Conservation (phyloP, 2,113 vertebrate genomes). For the Stegastes partitus region DNA sequence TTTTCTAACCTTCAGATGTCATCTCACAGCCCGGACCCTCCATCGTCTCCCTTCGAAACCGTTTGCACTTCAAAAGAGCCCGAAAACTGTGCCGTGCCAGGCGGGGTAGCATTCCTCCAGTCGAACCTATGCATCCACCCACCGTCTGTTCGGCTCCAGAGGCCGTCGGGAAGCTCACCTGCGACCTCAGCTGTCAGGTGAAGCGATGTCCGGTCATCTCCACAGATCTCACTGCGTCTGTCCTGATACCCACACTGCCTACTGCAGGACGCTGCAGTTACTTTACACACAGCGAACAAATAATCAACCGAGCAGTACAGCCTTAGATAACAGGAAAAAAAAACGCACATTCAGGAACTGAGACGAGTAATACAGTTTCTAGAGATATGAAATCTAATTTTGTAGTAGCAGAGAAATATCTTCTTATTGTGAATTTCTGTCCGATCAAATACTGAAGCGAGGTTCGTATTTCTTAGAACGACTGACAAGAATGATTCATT, state of each 20-base stretch:
- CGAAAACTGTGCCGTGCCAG: slow-evolving; percentile 80
- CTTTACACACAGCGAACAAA: too few relatives aligned
- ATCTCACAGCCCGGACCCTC: slow-evolving; percentile 14
- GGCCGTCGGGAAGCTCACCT: slow-evolving; percentile 36
- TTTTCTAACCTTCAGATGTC: not conserved
- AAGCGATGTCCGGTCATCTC: not conserved
- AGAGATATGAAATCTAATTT: too few relatives aligned
- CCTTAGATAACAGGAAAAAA: too few relatives aligned
- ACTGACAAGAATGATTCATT: too few relatives aligned
- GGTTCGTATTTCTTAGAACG: too few relatives aligned
- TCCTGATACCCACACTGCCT: slow-evolving; percentile 23
- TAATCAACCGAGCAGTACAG: too few relatives aligned
- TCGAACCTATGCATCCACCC: slow-evolving; percentile 93
- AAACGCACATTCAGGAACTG: too few relatives aligned
- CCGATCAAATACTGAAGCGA: too few relatives aligned
- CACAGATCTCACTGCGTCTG: slow-evolving; percentile 6
- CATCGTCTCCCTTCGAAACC: slow-evolving; percentile 67
- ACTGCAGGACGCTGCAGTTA: not conserved
- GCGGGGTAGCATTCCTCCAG: slow-evolving; percentile 82
- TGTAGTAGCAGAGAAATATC: too few relatives aligned
- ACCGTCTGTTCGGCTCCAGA: slow-evolving; percentile 69
- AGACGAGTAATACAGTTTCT: too few relatives aligned
- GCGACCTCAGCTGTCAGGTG: not conserved
- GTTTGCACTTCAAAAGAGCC: slow-evolving; percentile 93
- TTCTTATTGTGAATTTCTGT: too few relatives aligned